Evolutionary conservation across 2,888 invertebrate genomes (phyloP), one percentile per base, ranked within the genome.

Genomic region (Drosophila anomelani): DNA sequence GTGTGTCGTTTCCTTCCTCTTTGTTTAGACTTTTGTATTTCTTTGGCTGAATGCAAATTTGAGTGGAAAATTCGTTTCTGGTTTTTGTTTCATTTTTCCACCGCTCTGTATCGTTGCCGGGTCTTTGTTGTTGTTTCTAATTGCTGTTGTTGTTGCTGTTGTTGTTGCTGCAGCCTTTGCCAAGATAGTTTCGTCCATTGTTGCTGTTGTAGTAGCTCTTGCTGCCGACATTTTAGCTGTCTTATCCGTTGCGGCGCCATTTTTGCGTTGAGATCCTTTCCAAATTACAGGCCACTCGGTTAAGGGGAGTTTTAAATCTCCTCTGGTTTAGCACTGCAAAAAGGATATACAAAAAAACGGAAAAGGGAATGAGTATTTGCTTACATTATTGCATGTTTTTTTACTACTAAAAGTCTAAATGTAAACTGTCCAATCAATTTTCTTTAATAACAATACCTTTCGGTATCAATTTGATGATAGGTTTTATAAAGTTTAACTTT

Each of bases 21-120:
- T 71, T 62, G 47, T 56, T 54, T 63, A 54, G 55, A 74, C 56
- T 44, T 62, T 62, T 62, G 71, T 63, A 75, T 75, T 54, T 75
- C 67, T 73, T 74, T 74, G 64, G 39, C 56, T 55, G 66, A 56
- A 67, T 75, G 53, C 53, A 58, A 66, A 75, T 75, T 73, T 54
- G 47, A 66, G 75, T 68, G 67, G 67, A 41, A 74, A 68, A 71
- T 66, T 62, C 72, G 72, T 72, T 44, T 55, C 67, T 60, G 53
- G 70, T 73, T 79, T 81, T 56, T 74, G 77, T 75, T 80, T 85
- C 86, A 85, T 82, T 73, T 88, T 75, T 43, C 12, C 44, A 88
- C 58, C 67, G 67, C 69, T 71, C 77, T 59, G 43, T 57, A 75
- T 64, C 66, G 86, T 62, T 79, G 72, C 44, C 63, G 66, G 39